Evolutionary conservation across 2,113 vertebrate species (phyloP), one percentile per base, ranked within the genome.

Genomic region (Rhea americana): DNA sequence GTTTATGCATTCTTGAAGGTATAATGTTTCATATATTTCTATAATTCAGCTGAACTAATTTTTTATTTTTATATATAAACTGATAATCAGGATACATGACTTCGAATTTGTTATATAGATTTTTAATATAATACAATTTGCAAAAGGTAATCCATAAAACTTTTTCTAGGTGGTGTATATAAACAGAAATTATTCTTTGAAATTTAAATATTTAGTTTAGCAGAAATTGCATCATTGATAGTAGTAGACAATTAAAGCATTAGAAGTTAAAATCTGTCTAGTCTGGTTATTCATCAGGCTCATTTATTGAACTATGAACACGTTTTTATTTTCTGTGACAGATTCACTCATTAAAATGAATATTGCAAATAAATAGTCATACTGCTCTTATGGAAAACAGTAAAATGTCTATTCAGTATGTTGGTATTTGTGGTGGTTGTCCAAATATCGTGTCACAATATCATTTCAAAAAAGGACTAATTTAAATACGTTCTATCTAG

Each of bases 321-420:
- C 41, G 71, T 37, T 96, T 95, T 91, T 94, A 94, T 94, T 95
- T 97, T 96, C 72, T 11, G 26, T 85, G 65, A 81, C 78, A 95
- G 93, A 74, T 81, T 89, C 0, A 3, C 37, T 93, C 86, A 81
- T 89, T 95, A 80, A 96, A 92, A 81, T 85, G 55, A 93, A 56
- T 74, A 3, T 24, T 77, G 35, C 59, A 56, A 3, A 8, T 81
- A 89, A 94, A 80, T 74, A 82, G 71, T 74, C 15, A 14, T 88
- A 66, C 56, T 25, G 74, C 24, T 90, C 63, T 73, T 19, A 74
- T 88, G 48, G 63, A 88, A 90, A 87, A 93, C 58, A 82, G 20
- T 41, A 56, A n/a, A 62, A 66, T n/a, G 10, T 50, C 87, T 73
- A 5, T 76, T n/a, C 12, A 82, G 1, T 66, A 47, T 11, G 17